phyloP scores from a whole-genome alignment of 2,797 vertebrate genomes.

The Muscicapa striata region DNA sequence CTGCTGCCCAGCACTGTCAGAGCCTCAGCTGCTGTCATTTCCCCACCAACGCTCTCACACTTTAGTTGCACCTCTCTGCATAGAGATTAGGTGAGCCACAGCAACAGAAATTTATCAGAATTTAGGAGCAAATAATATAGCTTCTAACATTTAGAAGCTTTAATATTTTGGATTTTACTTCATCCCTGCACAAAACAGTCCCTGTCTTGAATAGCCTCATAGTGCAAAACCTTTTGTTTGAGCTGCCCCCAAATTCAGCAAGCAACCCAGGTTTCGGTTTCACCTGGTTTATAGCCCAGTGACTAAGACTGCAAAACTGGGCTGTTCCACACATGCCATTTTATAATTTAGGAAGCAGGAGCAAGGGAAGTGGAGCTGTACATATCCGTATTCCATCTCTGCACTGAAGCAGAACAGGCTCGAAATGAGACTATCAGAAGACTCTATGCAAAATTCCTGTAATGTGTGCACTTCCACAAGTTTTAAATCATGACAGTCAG shows the following conservation, averaged over 20 bases:
- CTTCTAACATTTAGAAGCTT: neutral
- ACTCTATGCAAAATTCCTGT: neutral
- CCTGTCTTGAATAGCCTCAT: neutral
- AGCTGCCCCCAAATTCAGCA: neutral
- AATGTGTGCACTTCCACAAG: neutral
- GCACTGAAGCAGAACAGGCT: neutral
- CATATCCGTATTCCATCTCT: neutral
- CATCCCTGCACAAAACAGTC: neutral
- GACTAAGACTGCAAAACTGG: neutral
- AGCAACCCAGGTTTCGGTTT: neutral
- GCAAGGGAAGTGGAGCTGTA: neutral
- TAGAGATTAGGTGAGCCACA: neutral
- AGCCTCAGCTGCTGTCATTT: neutral
- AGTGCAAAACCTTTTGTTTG: neutral
- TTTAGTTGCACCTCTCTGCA: neutral
- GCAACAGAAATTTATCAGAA: neutral
- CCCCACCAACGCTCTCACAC: neutral
- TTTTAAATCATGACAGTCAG: neutral
- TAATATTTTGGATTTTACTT: neutral
- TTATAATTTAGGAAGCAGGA: neutral
- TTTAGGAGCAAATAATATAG: neutral
- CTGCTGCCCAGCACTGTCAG: rapidly evolving
- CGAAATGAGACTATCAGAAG: neutral
- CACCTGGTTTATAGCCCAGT: neutral
- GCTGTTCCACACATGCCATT: neutral